Percentiles rank a stretch among this genome's conserved stretches.
Conservation (phyloP, 1,140 invertebrate species). For the Eciton burchellii region DNA sequence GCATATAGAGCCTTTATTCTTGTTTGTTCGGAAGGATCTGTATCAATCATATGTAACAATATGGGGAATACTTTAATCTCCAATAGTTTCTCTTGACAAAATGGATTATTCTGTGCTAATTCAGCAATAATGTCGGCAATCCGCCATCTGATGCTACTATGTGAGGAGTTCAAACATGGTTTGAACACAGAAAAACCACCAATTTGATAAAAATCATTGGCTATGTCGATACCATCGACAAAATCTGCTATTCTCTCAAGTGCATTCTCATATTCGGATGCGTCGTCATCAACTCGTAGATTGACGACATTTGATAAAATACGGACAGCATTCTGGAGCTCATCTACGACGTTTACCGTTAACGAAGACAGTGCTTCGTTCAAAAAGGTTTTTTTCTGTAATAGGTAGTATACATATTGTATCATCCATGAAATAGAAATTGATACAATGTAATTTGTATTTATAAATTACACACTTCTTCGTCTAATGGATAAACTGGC, state of each 20-base stretch:
- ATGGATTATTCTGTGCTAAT: conserved; percentile 92
- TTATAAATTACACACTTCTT: conserved; percentile 85
- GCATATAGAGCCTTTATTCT: conserved; percentile 91
- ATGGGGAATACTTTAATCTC: conserved; percentile 88
- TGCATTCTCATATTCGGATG: conserved; percentile 86
- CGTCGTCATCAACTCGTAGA: conserved; percentile 84
- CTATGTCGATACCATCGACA: conserved; percentile 90
- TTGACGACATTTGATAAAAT: conserved; percentile 86
- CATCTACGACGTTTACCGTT: conserved; percentile 88
- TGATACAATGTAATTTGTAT: background rate
- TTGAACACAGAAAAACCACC: conserved; percentile 91
- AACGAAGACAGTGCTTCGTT: conserved; percentile 89
- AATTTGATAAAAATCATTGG: conserved; percentile 93
- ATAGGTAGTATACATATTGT: conserved; percentile 64
- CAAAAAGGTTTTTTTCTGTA: conserved; percentile 90
- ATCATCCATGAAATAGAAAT: background rate
- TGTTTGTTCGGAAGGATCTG: conserved; percentile 87
- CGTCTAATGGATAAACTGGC: conserved; percentile 86
- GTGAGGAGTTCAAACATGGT: conserved; percentile 88
- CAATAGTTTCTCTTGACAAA: conserved; percentile 89
- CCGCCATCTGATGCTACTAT: conserved; percentile 87
- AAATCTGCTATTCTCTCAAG: conserved; percentile 88
- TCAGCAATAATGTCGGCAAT: conserved; percentile 90
- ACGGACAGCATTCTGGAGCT: conserved; percentile 88
- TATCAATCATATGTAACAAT: conserved; percentile 88